Evolutionary conservation across 2,797 vertebrate genomes (phyloP).

Genomic region (Stomatorhinus walkeri): DNA sequence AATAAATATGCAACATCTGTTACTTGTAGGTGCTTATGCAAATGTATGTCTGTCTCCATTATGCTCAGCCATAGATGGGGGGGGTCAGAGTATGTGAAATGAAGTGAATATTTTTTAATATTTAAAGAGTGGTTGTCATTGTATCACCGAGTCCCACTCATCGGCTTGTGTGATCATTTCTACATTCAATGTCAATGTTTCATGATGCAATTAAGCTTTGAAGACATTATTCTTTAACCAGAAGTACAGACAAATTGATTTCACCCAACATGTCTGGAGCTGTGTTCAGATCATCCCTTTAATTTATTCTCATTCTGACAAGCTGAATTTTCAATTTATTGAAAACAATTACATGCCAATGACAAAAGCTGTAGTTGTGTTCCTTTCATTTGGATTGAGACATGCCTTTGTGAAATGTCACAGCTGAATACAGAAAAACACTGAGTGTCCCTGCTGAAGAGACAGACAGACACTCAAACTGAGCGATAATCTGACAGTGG

Average conservation of each 20-base stretch:
- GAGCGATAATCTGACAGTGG: not conserved
- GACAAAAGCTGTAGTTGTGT: not conserved
- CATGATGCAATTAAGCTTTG: not conserved
- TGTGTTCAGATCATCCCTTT: not conserved
- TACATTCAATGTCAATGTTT: not conserved
- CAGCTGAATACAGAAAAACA: not conserved
- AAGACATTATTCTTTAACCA: not conserved
- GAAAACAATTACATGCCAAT: not conserved
- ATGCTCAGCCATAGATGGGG: not conserved
- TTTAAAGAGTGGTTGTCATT: not conserved
- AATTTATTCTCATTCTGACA: not conserved
- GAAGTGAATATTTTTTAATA: not conserved
- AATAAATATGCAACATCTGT: constrained; percentile 17
- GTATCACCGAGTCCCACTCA: not conserved
- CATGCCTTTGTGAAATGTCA: not conserved
- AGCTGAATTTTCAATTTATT: not conserved
- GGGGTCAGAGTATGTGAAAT: constrained; percentile 5
- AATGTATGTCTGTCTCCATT: not conserved
- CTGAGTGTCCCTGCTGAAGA: not conserved
- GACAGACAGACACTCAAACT: not conserved
- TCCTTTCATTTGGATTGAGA: not conserved
- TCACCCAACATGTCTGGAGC: not conserved
- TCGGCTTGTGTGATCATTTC: not conserved
- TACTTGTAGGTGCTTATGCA: constrained; percentile 8
- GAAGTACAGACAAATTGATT: constrained; percentile 9